phyloP scores from a whole-genome alignment of 2,797 vertebrate species.

The Enteromius trimaculatus region DNA sequence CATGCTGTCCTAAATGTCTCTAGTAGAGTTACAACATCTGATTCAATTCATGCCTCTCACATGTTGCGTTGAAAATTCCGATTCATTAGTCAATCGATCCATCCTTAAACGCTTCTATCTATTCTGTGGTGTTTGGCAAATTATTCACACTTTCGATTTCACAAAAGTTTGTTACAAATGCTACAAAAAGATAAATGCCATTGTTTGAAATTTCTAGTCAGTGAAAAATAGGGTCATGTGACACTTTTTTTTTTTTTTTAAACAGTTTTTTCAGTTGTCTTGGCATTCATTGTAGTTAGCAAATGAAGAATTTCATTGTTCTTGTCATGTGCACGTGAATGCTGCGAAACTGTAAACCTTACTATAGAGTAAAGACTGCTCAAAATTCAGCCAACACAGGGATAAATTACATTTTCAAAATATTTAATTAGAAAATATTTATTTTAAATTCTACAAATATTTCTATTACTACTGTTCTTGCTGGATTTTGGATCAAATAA shows the following conservation, averaged over 20 bases:
- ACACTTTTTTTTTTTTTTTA: neutral
- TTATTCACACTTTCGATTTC: neutral
- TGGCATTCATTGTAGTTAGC: too few relatives aligned
- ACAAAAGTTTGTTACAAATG: too few relatives aligned
- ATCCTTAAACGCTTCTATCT: neutral
- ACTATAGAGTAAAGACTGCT: neutral
- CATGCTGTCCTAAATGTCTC: neutral
- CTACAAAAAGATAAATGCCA: too few relatives aligned
- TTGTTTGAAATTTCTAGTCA: too few relatives aligned
- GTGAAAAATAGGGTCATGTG: neutral
- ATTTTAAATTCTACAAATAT: neutral
- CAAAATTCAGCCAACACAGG: neutral
- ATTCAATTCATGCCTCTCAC: neutral
- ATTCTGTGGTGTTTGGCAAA: too few relatives aligned
- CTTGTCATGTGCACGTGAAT: too few relatives aligned
- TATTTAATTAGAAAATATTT: neutral
- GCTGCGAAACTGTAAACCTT: too few relatives aligned
- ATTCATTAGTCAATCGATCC: neutral
- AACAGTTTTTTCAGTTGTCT: too few relatives aligned
- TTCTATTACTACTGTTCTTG: neutral
- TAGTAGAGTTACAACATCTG: neutral
- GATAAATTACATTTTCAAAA: neutral
- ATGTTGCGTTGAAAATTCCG: neutral
- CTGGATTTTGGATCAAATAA: neutral
- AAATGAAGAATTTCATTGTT: too few relatives aligned